Evolutionary conservation across 2,797 vertebrate genomes (phyloP), one percentile per base, ranked within the genome.

Genomic region (Erethizon dorsatum): DNA sequence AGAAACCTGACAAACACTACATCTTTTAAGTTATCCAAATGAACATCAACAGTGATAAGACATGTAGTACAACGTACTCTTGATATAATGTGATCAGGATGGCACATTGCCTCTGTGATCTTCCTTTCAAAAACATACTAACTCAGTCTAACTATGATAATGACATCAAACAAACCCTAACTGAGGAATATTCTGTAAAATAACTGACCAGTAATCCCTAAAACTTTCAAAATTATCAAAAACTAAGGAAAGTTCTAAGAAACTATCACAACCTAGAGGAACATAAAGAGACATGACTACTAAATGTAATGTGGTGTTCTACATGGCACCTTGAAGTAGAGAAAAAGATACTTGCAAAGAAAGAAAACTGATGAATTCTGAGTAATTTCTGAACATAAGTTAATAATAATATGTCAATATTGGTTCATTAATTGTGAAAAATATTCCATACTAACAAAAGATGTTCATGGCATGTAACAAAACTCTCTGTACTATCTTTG

Each of bases 341-440:
- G 33, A 88, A 90, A 93, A 57, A 22, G n/a, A 73, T 3, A 41
- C 54, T 61, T 80, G 37, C 24, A 61, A 59, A 85, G 20, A 33
- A 63, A 56, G n/a, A 59, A 50, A 85, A 69, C 7, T 33, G 24
- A 37, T 31, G 52, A 80, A 85, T 47, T 80, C 17, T 56, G 56
- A 85, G 41, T 57, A 61, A 82, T 41, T 5, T 80, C 33, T 45
- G 33, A 67, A 84, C 4, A 54, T n/a, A 54, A 89, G 2, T 89
- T 73, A 83, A 83, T 56, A 86, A 85, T 71, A 61, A 83, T 83
- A 18, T 80, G 11, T 75, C 50, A 96, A 37, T 90, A 31, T 78
- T 83, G 28, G 18, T 33, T 61, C 10, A 78, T 88, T 88, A 73
- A 54, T 83, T 54, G 26, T 91, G n/a, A 57, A 33, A 78, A 91